Percentiles rank a stretch among this genome's conserved stretches.
phyloP scores from a whole-genome alignment of 2,113 vertebrate species.

The Rhegmatorhina hoffmannsi region DNA sequence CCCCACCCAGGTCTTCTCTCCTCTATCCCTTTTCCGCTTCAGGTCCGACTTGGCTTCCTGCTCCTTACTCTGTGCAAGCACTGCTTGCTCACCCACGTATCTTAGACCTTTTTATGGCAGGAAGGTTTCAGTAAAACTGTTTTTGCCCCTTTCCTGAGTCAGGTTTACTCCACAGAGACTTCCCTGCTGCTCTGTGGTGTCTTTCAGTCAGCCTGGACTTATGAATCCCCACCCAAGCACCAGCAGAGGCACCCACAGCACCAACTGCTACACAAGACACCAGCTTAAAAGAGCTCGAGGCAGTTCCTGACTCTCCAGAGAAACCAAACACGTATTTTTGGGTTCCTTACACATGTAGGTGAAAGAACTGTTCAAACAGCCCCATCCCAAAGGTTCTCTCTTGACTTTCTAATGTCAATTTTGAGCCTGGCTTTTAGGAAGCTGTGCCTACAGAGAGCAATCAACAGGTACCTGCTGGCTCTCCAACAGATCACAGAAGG shows the following conservation, averaged over 20 bases:
- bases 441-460: background rate
- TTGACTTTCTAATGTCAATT: fast-evolving
- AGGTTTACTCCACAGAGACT: background rate
- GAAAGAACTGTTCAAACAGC: background rate
- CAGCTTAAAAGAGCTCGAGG: background rate
- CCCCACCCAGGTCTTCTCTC: background rate
- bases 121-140: background rate
- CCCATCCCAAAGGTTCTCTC: background rate
- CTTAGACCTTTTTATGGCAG: background rate
- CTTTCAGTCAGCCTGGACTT: background rate
- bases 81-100: background rate
- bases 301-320: background rate
- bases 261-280: background rate
- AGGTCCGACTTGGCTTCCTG: background rate
- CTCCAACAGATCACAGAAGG: background rate
- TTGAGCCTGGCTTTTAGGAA: background rate
- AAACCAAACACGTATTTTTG: background rate
- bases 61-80: background rate
- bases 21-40: background rate
- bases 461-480: background rate
- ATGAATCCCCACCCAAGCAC: background rate
- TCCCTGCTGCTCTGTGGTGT: fast-evolving
- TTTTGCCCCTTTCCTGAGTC: background rate
- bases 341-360: fast-evolving
- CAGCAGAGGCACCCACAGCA: background rate